These are phyloP conservation scores for Oceanodroma tethys DNA, from an alignment of 2,113 vertebrate genomes.

Conservation along the genomic window DNA sequence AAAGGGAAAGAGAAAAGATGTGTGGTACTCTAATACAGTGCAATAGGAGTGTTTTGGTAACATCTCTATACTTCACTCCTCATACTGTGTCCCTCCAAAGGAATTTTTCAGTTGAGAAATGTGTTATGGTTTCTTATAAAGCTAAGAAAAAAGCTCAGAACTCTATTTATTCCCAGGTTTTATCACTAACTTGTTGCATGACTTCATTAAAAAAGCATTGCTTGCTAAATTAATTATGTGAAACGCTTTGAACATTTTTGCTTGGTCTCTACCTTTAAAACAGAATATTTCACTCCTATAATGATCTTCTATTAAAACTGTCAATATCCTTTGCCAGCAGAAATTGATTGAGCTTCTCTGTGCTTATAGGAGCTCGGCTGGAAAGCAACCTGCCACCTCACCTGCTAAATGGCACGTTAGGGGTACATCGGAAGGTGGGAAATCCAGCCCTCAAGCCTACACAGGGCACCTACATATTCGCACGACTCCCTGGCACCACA, in stretches of 20 bases:
- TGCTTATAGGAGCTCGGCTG: background rate
- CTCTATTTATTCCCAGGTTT: background rate
- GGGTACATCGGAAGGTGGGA: background rate
- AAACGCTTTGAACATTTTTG: conserved; percentile 26
- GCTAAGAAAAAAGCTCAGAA: background rate
- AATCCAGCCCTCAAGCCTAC: background rate
- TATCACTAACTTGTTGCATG: background rate
- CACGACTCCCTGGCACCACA: background rate
- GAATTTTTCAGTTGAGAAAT: background rate
- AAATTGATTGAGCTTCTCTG: background rate
- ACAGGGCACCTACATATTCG: background rate
- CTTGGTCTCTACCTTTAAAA: conserved; percentile 16
- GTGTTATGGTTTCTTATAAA: background rate
- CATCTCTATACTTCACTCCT: background rate
- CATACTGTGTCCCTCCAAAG: background rate
- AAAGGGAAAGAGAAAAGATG: conserved; percentile 23
- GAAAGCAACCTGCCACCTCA: background rate
- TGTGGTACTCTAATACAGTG: background rate
- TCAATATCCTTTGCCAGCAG: background rate
- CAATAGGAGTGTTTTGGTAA: background rate
- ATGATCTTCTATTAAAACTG: conserved; percentile 12
- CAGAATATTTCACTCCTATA: background rate
- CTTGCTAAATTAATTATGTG: conserved; percentile 20
- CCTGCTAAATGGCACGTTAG: rapidly evolving
- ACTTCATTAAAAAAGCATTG: conserved; percentile 26